Conservation (phyloP, 2,113 vertebrate genomes). For the Pitta sordida region DNA sequence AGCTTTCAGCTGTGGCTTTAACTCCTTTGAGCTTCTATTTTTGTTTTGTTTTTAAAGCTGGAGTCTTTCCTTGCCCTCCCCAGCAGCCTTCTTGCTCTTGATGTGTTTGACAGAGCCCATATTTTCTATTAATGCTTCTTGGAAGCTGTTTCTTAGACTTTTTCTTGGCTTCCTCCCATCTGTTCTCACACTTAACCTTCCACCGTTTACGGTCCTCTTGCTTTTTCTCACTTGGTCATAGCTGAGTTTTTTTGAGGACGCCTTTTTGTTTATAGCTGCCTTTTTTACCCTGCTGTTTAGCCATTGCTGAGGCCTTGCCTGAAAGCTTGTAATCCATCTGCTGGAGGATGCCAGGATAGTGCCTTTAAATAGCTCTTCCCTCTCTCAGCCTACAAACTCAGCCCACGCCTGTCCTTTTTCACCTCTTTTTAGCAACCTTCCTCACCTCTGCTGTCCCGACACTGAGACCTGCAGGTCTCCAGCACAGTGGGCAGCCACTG, state of each 20-base stretch:
- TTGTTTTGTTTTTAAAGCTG: not conserved
- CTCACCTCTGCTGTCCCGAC: not conserved
- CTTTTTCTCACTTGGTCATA: not conserved
- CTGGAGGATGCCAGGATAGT: not conserved
- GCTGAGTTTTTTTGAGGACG: not conserved
- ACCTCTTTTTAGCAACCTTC: not conserved
- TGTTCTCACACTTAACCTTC: slow-evolving; percentile 30
- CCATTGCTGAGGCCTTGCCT: slow-evolving; percentile 11
- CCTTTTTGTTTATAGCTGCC: slow-evolving; percentile 19
- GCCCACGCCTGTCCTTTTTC: not conserved
- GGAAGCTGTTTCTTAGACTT: slow-evolving; percentile 51
- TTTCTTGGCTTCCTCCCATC: slow-evolving; percentile 35
- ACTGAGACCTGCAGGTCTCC: rapidly evolving
- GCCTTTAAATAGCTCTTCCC: slow-evolving; percentile 8
- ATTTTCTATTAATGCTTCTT: slow-evolving; percentile 49
- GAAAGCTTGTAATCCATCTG: slow-evolving; percentile 1
- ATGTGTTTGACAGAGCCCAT: slow-evolving; percentile 26
- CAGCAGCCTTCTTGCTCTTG: not conserved
- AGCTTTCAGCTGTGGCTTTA: not conserved
- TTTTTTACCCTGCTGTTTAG: slow-evolving; percentile 5
- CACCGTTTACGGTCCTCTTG: not conserved
- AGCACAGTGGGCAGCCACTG: not conserved
- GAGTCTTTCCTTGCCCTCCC: not conserved
- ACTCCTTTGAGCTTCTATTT: not conserved
- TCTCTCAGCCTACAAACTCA: not conserved